Conservation (phyloP, 2,888 invertebrate genomes). For the Eristalis intricaria region DNA sequence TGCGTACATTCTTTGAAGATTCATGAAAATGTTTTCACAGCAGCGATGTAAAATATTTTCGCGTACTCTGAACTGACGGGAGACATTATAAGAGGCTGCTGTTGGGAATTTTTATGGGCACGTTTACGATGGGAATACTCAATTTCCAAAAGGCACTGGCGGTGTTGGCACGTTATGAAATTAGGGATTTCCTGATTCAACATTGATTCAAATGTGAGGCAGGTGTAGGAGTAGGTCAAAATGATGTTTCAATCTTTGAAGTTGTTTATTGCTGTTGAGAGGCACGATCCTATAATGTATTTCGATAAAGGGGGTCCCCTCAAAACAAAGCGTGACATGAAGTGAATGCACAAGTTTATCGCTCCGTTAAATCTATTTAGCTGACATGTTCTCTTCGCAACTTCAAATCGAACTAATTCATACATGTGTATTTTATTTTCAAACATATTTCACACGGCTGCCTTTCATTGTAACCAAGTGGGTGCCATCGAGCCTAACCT, state of each 20-base stretch:
- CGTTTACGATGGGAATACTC: slow-evolving; percentile 34
- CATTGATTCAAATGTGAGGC: background rate
- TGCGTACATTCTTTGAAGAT: slow-evolving; percentile 18
- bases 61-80: slow-evolving; percentile 17
- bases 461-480: too few species aligned
- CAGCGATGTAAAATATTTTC: slow-evolving; percentile 44
- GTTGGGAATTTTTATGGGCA: slow-evolving; percentile 18
- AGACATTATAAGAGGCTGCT: slow-evolving; percentile 13
- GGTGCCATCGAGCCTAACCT: too few species aligned
- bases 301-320: background rate
- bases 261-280: background rate
- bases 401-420: background rate
- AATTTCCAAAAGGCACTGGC: background rate
- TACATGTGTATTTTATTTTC: background rate
- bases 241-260: slow-evolving; percentile 4
- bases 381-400: background rate
- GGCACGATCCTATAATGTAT: background rate
- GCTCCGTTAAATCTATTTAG: background rate
- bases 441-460: too few species aligned
- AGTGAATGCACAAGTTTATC: background rate
- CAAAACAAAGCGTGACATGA: background rate
- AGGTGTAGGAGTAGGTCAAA: slow-evolving; percentile 24
- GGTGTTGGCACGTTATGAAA: slow-evolving; percentile 4
- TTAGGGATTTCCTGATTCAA: slow-evolving; percentile 22
- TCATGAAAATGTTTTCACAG: slow-evolving; percentile 47